Evolutionary conservation across 2,888 invertebrate genomes (phyloP), one percentile per base, ranked within the genome.

Genomic region (Macrostomum cliftonense): DNA sequence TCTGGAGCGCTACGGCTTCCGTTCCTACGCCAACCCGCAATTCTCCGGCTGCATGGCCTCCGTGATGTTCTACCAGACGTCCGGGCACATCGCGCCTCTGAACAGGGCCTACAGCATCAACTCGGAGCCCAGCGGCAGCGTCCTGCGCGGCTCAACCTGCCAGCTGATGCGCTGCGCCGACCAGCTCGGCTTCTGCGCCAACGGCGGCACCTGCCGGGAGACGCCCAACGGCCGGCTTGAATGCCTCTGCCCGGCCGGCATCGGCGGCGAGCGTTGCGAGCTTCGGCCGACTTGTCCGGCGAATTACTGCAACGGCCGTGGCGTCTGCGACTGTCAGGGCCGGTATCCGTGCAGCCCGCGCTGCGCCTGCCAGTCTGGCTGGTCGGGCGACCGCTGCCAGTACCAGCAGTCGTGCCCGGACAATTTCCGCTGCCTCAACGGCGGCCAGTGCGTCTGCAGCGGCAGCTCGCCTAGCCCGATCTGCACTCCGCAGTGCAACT

Each of bases 331-430:
- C n/a, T n/a, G 19, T 17, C 43, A 43, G 16, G 43, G 17, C 19
- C 14, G 17, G 4, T 28, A 20, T n/a, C 43, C 21, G 5, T 28
- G 43, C 16, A 21, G 28, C 43, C 19, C 28, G 16, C 28, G 43
- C 17, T 20, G 28, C 19, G 12, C 21, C 28, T 43, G 21, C 16
- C 4, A 19, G 7, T 5, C 43, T 7, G n/a, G n/a, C 9, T 17
- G 28, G 21, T 19, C 16, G 9, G 43, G 53, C 57, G 21, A 45
- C 40, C 9, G 47, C 53, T 13, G 63, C 61, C 4, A 45, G 14
- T n/a, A 14, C 39, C 14, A n/a, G 38, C 5, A 12, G 14, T n/a
- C 21, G 2, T 42, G 42, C 17, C 46, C 38, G 5, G n/a, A 17
- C 46, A 37, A 5, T 4, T 45, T 17, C 38, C 36, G 46, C 38